Evolutionary conservation across 1,140 invertebrate species (phyloP).

Genomic region (Sycophaga agraensis): DNA sequence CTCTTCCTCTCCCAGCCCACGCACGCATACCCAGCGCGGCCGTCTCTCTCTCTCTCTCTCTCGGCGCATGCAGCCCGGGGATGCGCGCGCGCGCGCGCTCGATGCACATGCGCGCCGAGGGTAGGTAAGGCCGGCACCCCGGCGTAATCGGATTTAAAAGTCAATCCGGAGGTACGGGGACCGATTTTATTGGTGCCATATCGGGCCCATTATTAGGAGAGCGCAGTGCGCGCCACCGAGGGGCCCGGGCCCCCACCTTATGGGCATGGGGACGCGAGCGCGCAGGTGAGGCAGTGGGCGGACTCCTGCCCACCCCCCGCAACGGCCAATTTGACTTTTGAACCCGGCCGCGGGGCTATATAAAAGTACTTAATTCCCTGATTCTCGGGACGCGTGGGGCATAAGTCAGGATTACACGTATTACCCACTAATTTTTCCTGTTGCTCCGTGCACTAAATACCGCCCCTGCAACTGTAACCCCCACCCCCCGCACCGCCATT

Average conservation of each 20-base stretch:
- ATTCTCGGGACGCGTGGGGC: background rate
- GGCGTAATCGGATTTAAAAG: constrained; percentile 14
- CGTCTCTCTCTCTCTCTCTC: background rate
- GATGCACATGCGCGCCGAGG: background rate
- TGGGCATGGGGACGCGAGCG: background rate
- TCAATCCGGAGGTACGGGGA: constrained; percentile 3
- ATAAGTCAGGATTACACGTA: constrained; percentile 8
- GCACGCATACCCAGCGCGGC: too few species aligned
- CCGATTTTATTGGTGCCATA: constrained; percentile 22
- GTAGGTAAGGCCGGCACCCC: background rate
- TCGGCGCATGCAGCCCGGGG: background rate
- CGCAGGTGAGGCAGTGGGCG: background rate
- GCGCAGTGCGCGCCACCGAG: background rate
- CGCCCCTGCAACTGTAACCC: background rate
- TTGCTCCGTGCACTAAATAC: background rate
- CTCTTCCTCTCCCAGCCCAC: background rate
- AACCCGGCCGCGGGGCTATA: background rate
- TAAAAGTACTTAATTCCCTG: background rate
- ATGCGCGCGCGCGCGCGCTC: background rate
- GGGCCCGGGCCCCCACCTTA: too few species aligned
- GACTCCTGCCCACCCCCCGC: background rate
- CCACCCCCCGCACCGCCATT: too few species aligned
- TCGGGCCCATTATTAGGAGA: constrained; percentile 20
- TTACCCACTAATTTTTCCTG: background rate
- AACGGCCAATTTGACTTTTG: constrained; percentile 14